Evolutionary conservation across 1,140 invertebrate species (phyloP).

Genomic region (Bursaphelenchus mucronatus): DNA sequence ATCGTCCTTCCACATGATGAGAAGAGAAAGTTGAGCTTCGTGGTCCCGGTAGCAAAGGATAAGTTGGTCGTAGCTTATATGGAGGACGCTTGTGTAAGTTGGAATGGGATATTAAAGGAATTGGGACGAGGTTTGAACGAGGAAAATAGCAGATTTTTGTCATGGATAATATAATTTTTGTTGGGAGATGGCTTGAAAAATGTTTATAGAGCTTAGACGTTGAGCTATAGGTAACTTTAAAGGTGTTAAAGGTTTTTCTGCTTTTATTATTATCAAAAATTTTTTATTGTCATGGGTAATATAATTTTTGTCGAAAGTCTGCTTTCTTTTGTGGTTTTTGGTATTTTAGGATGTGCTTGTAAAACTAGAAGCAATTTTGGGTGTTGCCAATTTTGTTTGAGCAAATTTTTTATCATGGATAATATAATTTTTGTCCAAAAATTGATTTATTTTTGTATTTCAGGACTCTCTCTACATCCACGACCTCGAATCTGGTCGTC

Average conservation of each 20-base stretch:
- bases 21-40: slow-evolving; percentile 83
- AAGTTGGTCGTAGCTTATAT: slow-evolving; percentile 86
- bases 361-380: not conserved
- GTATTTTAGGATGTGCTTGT: no score
- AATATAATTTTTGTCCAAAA: not conserved
- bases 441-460: slow-evolving; percentile 54
- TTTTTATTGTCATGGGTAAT: no score
- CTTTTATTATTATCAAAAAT: no score
- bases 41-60: slow-evolving; percentile 73
- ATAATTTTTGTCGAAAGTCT: no score
- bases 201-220: no score
- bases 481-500: slow-evolving; percentile 71
- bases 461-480: slow-evolving; percentile 80
- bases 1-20: slow-evolving; percentile 78
- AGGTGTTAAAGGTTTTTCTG: no score
- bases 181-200: no score
- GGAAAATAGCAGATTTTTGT: no score
- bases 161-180: no score
- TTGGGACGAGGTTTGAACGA: not conserved
- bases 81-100: slow-evolving; percentile 80
- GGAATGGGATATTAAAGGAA: not conserved
- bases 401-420: slow-evolving; percentile 58
- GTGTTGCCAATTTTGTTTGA: slow-evolving; percentile 24
- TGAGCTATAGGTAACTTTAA: no score
- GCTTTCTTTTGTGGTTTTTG: no score